phyloP scores from a whole-genome alignment of 2,113 vertebrate genomes.

The Baryphthengus martii region DNA sequence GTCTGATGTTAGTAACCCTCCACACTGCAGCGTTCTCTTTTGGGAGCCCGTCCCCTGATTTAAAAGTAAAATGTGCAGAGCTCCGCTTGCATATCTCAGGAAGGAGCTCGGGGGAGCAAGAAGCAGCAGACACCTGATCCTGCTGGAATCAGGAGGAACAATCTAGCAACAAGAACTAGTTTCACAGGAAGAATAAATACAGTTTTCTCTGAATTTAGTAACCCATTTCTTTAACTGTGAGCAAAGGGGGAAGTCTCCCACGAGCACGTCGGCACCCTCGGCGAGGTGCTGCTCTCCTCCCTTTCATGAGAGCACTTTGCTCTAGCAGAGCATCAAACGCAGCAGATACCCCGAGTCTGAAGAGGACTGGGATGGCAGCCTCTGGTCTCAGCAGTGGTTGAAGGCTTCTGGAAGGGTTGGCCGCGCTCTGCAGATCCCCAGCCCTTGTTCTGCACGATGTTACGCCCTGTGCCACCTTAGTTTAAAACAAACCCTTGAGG shows the following conservation, averaged over 20 bases:
- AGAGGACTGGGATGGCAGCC: not conserved
- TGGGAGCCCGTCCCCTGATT: not conserved
- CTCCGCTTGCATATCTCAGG: not conserved
- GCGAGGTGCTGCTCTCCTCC: not conserved
- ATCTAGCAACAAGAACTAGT: not conserved
- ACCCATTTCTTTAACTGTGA: fast-evolving
- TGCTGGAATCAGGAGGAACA: not conserved
- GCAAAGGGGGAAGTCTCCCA: too few species aligned
- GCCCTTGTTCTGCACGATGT: not conserved
- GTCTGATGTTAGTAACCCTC: not conserved
- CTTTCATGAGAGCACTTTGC: not conserved
- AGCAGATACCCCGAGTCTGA: not conserved
- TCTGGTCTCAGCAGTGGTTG: not conserved
- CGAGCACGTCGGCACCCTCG: too few species aligned
- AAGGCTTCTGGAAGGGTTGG: not conserved
- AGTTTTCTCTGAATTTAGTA: not conserved
- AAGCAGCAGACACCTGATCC: not conserved
- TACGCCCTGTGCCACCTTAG: not conserved
- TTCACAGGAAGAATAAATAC: not conserved
- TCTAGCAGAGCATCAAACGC: too few species aligned
- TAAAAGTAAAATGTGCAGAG: not conserved
- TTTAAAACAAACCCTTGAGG: not conserved
- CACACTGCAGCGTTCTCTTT: not conserved
- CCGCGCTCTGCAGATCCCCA: not conserved
- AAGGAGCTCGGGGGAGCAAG: not conserved